phyloP scores from a whole-genome alignment of 2,113 vertebrate genomes.

The Malurus alboscapulatus region DNA sequence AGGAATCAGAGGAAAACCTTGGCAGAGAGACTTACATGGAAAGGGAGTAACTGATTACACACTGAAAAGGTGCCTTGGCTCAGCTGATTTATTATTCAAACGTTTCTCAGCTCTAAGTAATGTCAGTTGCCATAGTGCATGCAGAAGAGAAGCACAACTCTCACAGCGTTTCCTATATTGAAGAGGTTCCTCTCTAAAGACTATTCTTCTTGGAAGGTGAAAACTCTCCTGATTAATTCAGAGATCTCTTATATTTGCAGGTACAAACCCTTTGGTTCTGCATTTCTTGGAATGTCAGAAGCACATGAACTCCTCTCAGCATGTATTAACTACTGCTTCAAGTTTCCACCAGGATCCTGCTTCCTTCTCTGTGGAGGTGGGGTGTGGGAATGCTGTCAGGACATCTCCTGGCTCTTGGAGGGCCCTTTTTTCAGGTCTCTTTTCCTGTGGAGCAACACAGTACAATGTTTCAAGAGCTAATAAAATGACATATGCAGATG shows the following conservation, averaged over 20 bases:
- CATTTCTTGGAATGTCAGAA: background rate
- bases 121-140: background rate
- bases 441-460: background rate
- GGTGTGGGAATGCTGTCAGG: background rate
- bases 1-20: background rate
- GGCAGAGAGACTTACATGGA: background rate
- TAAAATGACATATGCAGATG: background rate
- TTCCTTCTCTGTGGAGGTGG: background rate
- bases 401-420: background rate
- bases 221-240: background rate
- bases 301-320: background rate
- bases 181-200: background rate
- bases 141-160: background rate
- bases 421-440: background rate
- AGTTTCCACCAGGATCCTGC: background rate
- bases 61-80: background rate
- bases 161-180: background rate
- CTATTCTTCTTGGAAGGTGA: background rate
- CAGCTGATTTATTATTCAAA: constrained; percentile 2
- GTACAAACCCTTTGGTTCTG: background rate
- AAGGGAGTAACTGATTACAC: background rate
- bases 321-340: background rate
- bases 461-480: background rate
- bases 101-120: background rate
- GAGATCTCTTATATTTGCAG: background rate